Evolutionary conservation across 2,797 vertebrate genomes (phyloP), one percentile per base, ranked within the genome.

Genomic region (Mus spretus): DNA sequence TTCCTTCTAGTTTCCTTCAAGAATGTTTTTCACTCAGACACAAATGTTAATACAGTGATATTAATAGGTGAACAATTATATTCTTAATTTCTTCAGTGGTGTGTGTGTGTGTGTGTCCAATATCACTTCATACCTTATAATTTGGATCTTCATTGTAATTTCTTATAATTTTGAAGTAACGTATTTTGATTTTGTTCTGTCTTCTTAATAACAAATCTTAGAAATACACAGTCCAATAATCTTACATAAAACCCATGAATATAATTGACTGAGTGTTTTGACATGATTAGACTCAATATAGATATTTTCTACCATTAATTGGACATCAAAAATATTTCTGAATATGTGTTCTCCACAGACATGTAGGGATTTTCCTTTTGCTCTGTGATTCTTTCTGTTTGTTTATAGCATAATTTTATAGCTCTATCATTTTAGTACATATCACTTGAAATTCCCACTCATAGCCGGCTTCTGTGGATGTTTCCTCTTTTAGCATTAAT

Each of bases 1-100:
- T 1, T n/a, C 78, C 4, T 78, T 92, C 37, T 92, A 63, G 50
- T 4, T 83, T 59, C 6, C 8, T 92, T 34, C 17, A 61, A 92
- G 8, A 67, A 90, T 61, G 78, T 67, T 47, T 61, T 70, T 26
- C 15, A 75, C 24, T 47, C 72, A 86, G 13, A 80, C 22, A 77
- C 44, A 65, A 83, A 74, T 13, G 59, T n/a, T 57, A 79, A 89
- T 12, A 2, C 4, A 53, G 10, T 89, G 44, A 19, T 53, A 59
- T 31, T 50, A 78, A 28, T 11, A 50, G 92, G 13, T 44, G 31
- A 10, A 78, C 24, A 50, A 17, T 5, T 7, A 40, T 57, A 91
- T 89, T 88, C 31, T 96, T 93, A 94, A 91, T 81, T 57, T 91
- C 15, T 24, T 9, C 31, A 85, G 61, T 55, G 47, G 3, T 40